Conservation (phyloP, 2,797 vertebrate species). For the Diplodus puntazzo region DNA sequence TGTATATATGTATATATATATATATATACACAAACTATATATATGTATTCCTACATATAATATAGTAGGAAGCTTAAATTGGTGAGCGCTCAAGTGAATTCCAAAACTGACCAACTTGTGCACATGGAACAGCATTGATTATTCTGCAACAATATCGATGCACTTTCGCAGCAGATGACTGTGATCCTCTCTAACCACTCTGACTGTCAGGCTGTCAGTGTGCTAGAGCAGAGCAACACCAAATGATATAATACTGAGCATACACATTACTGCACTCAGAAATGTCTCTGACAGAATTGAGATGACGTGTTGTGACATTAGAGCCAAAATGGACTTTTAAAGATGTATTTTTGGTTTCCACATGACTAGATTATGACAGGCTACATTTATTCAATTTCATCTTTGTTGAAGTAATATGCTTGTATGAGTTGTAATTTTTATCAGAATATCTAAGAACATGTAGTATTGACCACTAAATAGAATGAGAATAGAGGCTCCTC, state of each 20-base stretch:
- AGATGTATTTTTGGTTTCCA: background rate
- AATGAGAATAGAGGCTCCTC: background rate
- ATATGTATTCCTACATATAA: too few relatives aligned
- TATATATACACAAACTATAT: too few relatives aligned
- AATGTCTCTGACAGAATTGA: background rate
- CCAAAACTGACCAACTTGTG: constrained; percentile 2
- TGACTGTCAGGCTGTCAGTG: constrained; percentile 20
- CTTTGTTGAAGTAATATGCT: background rate
- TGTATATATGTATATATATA: too few relatives aligned
- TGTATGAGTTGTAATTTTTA: background rate
- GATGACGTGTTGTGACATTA: constrained; percentile 17
- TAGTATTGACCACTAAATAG: background rate
- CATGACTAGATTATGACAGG: background rate
- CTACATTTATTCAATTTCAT: background rate
- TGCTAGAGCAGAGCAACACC: constrained; percentile 24
- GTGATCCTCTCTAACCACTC: constrained; percentile 21
- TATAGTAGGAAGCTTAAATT: constrained; percentile 5
- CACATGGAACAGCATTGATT: constrained; percentile 57
- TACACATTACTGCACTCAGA: constrained; percentile 15
- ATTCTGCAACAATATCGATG: constrained; percentile 41
- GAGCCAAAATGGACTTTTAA: background rate
- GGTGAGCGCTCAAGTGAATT: constrained; percentile 27
- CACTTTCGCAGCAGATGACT: constrained; percentile 45
- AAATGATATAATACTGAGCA: constrained; percentile 25
- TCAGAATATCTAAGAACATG: background rate